These are phyloP conservation scores for Otus scops DNA, from an alignment of 2,797 vertebrate species.

Conservation along the genomic window DNA sequence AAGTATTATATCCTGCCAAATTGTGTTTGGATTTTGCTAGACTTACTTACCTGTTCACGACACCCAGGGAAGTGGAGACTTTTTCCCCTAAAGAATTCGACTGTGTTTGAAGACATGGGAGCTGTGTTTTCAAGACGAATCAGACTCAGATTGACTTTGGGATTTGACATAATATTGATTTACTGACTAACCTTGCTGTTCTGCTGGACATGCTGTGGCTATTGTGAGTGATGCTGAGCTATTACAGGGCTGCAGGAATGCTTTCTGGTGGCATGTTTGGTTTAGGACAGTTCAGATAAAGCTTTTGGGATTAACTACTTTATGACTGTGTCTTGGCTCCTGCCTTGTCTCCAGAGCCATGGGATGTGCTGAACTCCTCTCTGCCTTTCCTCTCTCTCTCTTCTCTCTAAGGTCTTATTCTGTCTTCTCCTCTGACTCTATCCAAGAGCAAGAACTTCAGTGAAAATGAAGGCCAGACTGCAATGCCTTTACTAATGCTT, in stretches of 20 bases:
- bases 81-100: constrained; percentile 8
- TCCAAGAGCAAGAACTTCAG: not conserved
- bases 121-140: constrained; percentile 26
- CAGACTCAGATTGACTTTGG: not conserved
- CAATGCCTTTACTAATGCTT: not conserved
- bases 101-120: constrained; percentile 20
- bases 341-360: not conserved
- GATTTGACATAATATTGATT: constrained; percentile 32
- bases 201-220: not conserved
- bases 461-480: not conserved
- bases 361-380: not conserved
- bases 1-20: constrained; percentile 54
- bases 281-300: not conserved
- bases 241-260: not conserved
- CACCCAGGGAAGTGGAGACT: not conserved
- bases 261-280: not conserved
- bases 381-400: not conserved
- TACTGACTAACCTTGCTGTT: not conserved
- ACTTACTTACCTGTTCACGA: constrained; percentile 42
- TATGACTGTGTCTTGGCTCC: not conserved
- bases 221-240: not conserved
- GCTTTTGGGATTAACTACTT: not conserved
- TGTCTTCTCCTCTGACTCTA: not conserved
- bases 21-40: constrained; percentile 53
- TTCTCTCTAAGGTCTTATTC: not conserved